Base-by-base conservation (phyloP, 2,888 invertebrate genomes). In the Abscondita cerata region DNA sequence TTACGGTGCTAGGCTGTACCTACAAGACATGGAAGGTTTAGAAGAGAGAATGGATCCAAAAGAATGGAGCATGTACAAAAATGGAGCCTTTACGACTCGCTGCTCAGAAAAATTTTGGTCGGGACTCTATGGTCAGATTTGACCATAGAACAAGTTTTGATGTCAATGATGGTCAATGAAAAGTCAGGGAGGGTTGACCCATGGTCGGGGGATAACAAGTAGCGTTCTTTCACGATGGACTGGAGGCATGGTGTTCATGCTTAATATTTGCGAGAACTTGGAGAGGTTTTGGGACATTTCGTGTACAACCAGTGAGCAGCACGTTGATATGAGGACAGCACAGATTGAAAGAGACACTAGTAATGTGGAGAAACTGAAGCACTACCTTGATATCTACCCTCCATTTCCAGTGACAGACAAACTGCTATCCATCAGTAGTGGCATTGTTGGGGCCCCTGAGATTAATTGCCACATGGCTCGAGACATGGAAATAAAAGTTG, bases 111-210 rank as follows among this genome's bases (percentile, higher is more conserved):
- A 70, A 64, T 71, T 65, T 62, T 68, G 67, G 62, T 67, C 60
- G 6, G 72, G 74, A 9, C 62, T n/a, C n/a, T 69, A 18, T 71
- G 63, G 69, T 52, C 70, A 5, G 70, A 69, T 11, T 65, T 69
- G 69, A 72, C 67, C 1, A 76, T 78, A 40, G 76, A 78, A 52
- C 74, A 77, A 59, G 46, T 58, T 0, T 25, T 76, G 4, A 77
- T 75, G 73, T n/a, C n/a, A n/a, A n/a, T n/a, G n/a, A n/a, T 52
- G 66, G 46, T 20, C 57, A 1, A 70, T 74, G 65, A 73, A 76
- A 66, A 54, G 59, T 11, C 12, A 15, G n/a, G 68, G 70, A 8
- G 73, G 73, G 8, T 25, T 65, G 1, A 65, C 70, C 11, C 57
- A 51, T 46, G 66, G 68, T 0, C 66, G 68, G 38, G 70, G 63